Conservation (phyloP, 2,888 invertebrate species). For the Sarcophaga variegata region DNA sequence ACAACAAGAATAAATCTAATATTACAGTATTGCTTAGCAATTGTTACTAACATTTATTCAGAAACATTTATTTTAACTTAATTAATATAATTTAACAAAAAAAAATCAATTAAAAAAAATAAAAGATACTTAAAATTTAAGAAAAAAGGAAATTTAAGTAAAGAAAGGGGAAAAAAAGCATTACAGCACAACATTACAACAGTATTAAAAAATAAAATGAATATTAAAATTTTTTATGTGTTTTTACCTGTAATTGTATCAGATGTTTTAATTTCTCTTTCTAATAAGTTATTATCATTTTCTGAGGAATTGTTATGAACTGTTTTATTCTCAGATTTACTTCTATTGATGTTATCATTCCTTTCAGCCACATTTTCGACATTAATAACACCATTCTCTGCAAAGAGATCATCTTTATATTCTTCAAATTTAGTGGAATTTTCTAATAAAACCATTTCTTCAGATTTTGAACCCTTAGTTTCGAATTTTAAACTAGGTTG, state of each 20-base stretch:
- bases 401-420: conserved; percentile 23
- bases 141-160: too few relatives aligned
- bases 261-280: neutral
- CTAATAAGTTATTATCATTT: conserved; percentile 25
- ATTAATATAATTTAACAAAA: too few relatives aligned
- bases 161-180: too few relatives aligned
- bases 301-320: conserved; percentile 14
- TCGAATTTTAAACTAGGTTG: conserved; percentile 10
- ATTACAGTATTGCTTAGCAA: too few relatives aligned
- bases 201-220: too few relatives aligned
- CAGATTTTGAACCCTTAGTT: conserved; percentile 6
- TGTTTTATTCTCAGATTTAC: conserved; percentile 12
- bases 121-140: too few relatives aligned
- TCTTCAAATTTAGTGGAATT: conserved; percentile 24
- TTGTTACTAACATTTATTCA: too few relatives aligned
- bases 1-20: too few relatives aligned
- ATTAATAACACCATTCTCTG: neutral
- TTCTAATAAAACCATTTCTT: conserved; percentile 8
- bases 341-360: conserved; percentile 12
- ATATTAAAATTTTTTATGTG: neutral
- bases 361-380: neutral
- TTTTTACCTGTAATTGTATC: conserved; percentile 45
- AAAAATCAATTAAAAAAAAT: too few relatives aligned
- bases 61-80: too few relatives aligned
- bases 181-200: too few relatives aligned